phyloP scores from a whole-genome alignment of 2,888 invertebrate species.

The Apotomis capreana region DNA sequence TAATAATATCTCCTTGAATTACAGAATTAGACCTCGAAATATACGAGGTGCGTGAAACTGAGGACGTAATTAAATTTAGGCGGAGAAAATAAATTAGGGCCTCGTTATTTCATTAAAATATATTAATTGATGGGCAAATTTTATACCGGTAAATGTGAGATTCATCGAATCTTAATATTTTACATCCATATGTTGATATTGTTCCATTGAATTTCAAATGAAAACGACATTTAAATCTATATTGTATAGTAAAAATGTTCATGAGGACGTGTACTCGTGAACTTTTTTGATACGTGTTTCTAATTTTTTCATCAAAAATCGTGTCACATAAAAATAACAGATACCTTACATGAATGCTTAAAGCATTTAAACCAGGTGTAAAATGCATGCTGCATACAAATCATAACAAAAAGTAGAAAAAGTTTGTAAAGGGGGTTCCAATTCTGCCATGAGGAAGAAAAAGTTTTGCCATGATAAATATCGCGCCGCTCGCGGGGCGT shows the following conservation, averaged over 20 bases:
- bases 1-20: constrained; percentile 19
- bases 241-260: too few species aligned
- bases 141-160: background rate
- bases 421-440: constrained; percentile 62
- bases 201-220: too few species aligned
- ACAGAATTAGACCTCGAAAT: constrained; percentile 22
- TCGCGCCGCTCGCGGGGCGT: constrained; percentile 60
- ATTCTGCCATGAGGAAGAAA: constrained; percentile 68
- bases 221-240: too few species aligned
- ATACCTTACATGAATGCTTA: background rate
- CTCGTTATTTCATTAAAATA: constrained; percentile 29
- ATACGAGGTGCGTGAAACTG: constrained; percentile 18
- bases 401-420: background rate
- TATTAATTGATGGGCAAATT: constrained; percentile 8
- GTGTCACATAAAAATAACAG: background rate
- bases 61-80: constrained; percentile 18
- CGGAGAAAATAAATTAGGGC: constrained; percentile 21
- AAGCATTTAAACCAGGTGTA: background rate
- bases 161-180: background rate
- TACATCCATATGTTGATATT: too few species aligned
- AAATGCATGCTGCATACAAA: too few species aligned
- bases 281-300: too few species aligned
- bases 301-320: too few species aligned
- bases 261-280: too few species aligned
- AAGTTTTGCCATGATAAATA: constrained; percentile 77